Conservation (phyloP, 2,888 invertebrate genomes). For the Orgyia antiqua region DNA sequence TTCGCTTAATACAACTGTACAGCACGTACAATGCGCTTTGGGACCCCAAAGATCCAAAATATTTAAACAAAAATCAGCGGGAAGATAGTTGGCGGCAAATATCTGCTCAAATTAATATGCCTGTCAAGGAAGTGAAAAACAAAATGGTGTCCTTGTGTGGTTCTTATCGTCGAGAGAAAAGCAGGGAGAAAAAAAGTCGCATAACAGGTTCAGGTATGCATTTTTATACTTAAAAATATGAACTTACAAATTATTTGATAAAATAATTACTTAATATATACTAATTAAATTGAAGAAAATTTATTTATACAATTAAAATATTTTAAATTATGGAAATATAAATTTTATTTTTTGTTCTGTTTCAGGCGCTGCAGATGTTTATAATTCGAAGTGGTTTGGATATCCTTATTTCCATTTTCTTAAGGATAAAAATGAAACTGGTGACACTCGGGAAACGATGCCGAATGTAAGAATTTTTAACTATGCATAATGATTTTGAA, state of each 20-base stretch:
- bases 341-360: constrained; percentile 8
- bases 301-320: constrained; percentile 7
- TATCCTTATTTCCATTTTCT: constrained; percentile 11
- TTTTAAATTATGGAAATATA: constrained; percentile 4
- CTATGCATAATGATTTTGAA: constrained; percentile 11
- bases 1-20: constrained; percentile 1
- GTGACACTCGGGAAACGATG: constrained; percentile 14
- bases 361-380: constrained; percentile 10
- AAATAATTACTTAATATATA: constrained; percentile 5
- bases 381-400: constrained; percentile 15
- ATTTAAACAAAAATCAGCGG: constrained; percentile 1
- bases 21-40: constrained; percentile 1
- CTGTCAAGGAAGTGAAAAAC: neutral
- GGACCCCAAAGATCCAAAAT: neutral
- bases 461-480: constrained; percentile 14
- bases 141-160: constrained; percentile 6
- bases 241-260: constrained; percentile 6
- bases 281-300: constrained; percentile 5
- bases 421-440: constrained; percentile 14
- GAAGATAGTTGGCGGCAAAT: constrained; percentile 1
- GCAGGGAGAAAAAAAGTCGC: constrained; percentile 5
- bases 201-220: constrained; percentile 4
- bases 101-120: neutral
- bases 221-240: constrained; percentile 4
- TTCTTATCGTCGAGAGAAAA: constrained; percentile 8